These are phyloP conservation scores for Meta bourneti DNA, from an alignment of 2,888 invertebrate species.

Conservation along the genomic window DNA sequence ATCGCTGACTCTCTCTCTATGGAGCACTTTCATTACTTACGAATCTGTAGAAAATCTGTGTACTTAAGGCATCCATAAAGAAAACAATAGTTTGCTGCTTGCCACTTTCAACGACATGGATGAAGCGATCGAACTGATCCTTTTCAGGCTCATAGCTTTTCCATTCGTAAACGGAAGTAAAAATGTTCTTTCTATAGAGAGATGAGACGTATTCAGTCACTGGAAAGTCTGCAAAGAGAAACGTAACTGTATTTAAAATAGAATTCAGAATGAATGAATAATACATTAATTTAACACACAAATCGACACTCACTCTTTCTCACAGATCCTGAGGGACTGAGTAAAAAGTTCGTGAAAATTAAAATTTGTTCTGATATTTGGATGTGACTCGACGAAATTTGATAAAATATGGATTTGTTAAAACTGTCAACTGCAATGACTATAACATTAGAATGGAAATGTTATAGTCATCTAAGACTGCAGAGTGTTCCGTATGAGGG, in stretches of 20 bases:
- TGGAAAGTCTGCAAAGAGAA: background rate
- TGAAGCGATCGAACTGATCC: constrained; percentile 40
- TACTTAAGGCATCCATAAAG: constrained; percentile 45
- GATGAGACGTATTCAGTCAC: constrained; percentile 10
- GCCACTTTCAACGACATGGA: constrained; percentile 41
- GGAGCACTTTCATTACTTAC: constrained; percentile 10
- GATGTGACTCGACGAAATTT: no score
- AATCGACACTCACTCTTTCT: background rate
- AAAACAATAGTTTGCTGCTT: constrained; percentile 54
- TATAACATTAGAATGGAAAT: no score
- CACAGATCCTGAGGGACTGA: no score
- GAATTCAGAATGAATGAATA: background rate
- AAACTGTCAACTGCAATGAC: no score
- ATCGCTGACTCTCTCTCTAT: background rate
- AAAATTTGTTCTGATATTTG: no score
- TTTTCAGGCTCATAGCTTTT: background rate
- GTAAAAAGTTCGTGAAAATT: no score
- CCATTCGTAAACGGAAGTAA: constrained; percentile 41
- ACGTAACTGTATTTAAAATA: background rate
- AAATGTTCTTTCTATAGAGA: constrained; percentile 25
- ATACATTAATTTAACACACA: background rate
- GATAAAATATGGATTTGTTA: no score
- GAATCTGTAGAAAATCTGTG: constrained; percentile 19
- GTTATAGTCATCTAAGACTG: no score
- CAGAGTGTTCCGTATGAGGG: no score